Evolutionary conservation across 1,140 invertebrate species (phyloP).

Genomic region (Luehdorfia chinensis): DNA sequence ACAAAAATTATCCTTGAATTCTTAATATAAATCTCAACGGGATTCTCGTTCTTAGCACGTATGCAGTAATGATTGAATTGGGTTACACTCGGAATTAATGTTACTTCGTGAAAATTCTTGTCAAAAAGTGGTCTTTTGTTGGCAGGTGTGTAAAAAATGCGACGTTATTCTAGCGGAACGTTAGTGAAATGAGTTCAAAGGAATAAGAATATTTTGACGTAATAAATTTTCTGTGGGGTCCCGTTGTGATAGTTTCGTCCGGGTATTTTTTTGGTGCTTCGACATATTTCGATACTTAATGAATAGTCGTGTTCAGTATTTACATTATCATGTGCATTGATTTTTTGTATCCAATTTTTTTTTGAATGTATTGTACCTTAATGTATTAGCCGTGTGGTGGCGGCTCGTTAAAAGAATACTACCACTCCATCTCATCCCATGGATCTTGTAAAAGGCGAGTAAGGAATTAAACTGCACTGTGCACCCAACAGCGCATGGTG

Average conservation of each 20-base stretch:
- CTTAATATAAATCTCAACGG: not conserved
- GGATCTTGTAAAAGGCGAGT: no score
- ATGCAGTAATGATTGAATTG: not conserved
- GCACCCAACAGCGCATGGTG: no score
- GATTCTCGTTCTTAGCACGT: conserved; percentile 20
- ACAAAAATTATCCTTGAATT: conserved; percentile 24
- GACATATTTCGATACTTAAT: no score
- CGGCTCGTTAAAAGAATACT: no score
- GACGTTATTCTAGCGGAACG: conserved; percentile 30
- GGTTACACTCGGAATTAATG: not conserved
- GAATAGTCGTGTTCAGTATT: no score
- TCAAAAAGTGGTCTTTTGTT: conserved; percentile 43
- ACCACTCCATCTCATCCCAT: no score
- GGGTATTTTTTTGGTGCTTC: no score
- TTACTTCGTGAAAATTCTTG: conserved; percentile 22
- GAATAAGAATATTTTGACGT: conserved; percentile 18
- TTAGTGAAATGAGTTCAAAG: conserved; percentile 37
- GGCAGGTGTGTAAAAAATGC: conserved; percentile 49
- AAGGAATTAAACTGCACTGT: no score
- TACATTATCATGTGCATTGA: no score
- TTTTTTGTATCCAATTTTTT: no score
- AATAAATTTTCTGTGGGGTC: conserved; percentile 20
- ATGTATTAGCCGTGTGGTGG: no score
- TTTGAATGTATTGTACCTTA: no score
- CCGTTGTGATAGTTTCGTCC: conserved; percentile 20